Base-by-base conservation (phyloP, 2,113 vertebrate genomes). In the Cyanoderma ruficeps region DNA sequence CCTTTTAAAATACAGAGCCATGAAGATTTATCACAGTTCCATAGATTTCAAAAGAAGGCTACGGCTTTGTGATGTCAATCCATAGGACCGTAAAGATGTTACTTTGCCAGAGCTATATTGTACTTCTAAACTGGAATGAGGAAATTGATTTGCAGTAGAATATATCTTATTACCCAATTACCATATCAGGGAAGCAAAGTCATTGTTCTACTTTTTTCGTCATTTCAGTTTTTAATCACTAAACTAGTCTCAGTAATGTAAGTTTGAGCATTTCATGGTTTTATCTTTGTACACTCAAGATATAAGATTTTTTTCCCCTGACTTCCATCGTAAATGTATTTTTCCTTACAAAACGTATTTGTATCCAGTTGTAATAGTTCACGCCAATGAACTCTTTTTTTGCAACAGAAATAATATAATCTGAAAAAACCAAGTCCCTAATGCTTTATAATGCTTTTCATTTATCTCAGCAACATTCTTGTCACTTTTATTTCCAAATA, bases 21-120 rank as follows among this genome's bases (percentile, higher is more conserved):
- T 78, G 76, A 96, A 95, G 93, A 96, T 96, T 97, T 97, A 96
- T 96, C 93, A 86, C 93, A 92, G 78, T 60, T 93, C 89, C 80
- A 83, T 67, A 94, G 95, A 94, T 96, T 97, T 96, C 95, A 97
- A 96, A 96, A 86, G 95, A 75, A 41, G 42, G 65, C 76, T 72
- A 87, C 0, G 33, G 79, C 94, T 93, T 94, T 97, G 91, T 94
- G 70, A 74, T 92, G 90, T 93, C 93, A 94, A 89, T 96, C 80
- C 82, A 13, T 74, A 81, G 60, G 55, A 97, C 69, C 83, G 2
- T 94, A 96, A 97, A 96, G 83, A 84, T 88, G 59, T 15, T 89
- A 71, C 70, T 95, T 96, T 92, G 78, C 63, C 67, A 52, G 80
- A 80, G 86, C 76, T 94, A 84, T 91, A 93, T 96, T 93, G 78